Percentiles rank a stretch among this genome's conserved stretches.
These are phyloP conservation scores for Artibeus lituratus DNA, from an alignment of 2,797 vertebrate species.

Conservation along the genomic window DNA sequence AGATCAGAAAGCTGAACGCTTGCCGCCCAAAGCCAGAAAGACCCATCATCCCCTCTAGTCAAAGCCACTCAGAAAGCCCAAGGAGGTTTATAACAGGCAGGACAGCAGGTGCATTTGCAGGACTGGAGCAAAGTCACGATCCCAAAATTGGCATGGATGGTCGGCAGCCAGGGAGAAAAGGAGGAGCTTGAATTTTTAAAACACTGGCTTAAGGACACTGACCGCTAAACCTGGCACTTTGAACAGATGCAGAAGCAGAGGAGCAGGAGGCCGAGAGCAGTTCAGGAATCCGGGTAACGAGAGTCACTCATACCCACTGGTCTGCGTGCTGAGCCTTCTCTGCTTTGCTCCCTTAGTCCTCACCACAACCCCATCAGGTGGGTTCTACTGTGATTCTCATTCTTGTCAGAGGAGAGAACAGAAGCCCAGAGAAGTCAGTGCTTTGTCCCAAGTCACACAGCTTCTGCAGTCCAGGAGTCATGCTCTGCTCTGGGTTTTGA, in stretches of 20 bases:
- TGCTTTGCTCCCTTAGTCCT: neutral
- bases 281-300: neutral
- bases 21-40: neutral
- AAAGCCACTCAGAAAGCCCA: neutral
- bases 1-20: slow-evolving; percentile 19
- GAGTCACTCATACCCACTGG: fast-evolving
- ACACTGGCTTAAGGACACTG: neutral
- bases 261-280: neutral
- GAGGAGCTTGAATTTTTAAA: neutral
- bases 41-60: neutral
- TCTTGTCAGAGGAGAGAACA: neutral
- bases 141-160: neutral
- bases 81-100: neutral
- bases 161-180: neutral
- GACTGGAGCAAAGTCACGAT: neutral
- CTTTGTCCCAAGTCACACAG: neutral
- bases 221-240: neutral
- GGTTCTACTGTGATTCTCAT: neutral
- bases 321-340: neutral
- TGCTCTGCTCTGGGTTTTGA: neutral
- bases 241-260: neutral
- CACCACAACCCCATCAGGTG: fast-evolving
- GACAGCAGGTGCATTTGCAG: neutral
- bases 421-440: neutral
- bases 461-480: neutral